phyloP scores from a whole-genome alignment of 2,888 invertebrate genomes.

The Parnassius mnemosyne region DNA sequence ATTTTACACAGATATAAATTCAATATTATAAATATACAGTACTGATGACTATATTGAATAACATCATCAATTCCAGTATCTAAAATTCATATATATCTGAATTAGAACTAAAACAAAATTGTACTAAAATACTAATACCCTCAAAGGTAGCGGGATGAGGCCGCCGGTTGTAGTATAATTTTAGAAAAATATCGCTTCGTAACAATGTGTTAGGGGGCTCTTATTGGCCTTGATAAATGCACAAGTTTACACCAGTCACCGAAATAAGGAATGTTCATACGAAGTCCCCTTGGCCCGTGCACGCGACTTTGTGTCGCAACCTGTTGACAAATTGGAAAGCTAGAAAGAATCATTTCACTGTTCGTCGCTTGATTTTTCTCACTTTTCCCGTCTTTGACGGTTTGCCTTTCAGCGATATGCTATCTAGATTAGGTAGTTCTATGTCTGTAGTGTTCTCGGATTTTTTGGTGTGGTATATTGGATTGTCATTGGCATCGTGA shows the following conservation, averaged over 20 bases:
- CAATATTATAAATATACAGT: conserved; percentile 56
- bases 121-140: conserved; percentile 68
- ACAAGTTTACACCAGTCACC: conserved; percentile 62
- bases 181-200: conserved; percentile 53
- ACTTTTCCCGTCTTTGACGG: conserved; percentile 57
- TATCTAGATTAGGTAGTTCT: conserved; percentile 63
- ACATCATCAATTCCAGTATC: conserved; percentile 47
- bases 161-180: conserved; percentile 43
- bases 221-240: conserved; percentile 52
- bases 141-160: conserved; percentile 40
- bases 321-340: conserved; percentile 70
- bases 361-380: conserved; percentile 61
- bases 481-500: conserved; percentile 65
- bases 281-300: conserved; percentile 1
- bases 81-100: conserved; percentile 51
- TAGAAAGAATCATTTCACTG: conserved; percentile 74
- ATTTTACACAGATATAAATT: conserved; percentile 52
- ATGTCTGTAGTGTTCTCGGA: conserved; percentile 40
- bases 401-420: conserved; percentile 60
- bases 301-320: conserved; percentile 41
- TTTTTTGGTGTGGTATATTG: conserved; percentile 36
- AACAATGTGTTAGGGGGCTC: conserved; percentile 31
- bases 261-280: conserved; percentile 56
- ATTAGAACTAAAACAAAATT: conserved; percentile 69
- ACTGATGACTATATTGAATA: conserved; percentile 24